Evolutionary conservation across 2,797 vertebrate species (phyloP).

Genomic region (Limnodromus scolopaceus): DNA sequence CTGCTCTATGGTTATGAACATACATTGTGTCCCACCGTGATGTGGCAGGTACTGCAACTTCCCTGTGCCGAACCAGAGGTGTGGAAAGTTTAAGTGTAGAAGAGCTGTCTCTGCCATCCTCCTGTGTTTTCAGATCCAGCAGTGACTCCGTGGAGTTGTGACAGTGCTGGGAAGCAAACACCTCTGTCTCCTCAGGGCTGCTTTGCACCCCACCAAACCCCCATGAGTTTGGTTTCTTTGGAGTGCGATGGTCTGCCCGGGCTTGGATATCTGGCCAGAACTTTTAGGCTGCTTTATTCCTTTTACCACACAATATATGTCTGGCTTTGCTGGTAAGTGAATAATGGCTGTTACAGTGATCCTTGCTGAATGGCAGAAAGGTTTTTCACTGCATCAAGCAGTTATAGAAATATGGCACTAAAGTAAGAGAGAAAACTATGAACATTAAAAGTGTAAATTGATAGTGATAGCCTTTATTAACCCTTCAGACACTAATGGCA

Average conservation of each 20-base stretch:
- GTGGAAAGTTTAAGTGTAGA: neutral
- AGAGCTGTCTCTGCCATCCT: neutral
- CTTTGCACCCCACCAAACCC: neutral
- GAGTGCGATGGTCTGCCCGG: neutral
- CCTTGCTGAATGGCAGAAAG: neutral
- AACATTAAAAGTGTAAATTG: neutral
- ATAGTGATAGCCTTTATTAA: neutral
- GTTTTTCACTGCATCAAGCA: neutral
- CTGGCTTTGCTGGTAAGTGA: neutral
- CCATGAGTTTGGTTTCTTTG: neutral
- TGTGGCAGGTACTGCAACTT: neutral
- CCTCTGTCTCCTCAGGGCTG: rapidly evolving
- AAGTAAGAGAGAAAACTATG: neutral
- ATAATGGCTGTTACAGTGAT: neutral
- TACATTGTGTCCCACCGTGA: neutral
- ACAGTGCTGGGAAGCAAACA: neutral
- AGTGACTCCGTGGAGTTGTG: neutral
- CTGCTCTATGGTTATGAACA: neutral
- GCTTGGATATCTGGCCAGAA: neutral
- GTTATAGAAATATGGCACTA: neutral
- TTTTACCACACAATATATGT: neutral
- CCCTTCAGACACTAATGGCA: neutral
- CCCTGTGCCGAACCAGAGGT: neutral
- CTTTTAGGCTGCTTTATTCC: neutral
- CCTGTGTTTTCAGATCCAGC: neutral